Conservation (phyloP, 1,140 invertebrate species). For the Heterodera carotae region DNA sequence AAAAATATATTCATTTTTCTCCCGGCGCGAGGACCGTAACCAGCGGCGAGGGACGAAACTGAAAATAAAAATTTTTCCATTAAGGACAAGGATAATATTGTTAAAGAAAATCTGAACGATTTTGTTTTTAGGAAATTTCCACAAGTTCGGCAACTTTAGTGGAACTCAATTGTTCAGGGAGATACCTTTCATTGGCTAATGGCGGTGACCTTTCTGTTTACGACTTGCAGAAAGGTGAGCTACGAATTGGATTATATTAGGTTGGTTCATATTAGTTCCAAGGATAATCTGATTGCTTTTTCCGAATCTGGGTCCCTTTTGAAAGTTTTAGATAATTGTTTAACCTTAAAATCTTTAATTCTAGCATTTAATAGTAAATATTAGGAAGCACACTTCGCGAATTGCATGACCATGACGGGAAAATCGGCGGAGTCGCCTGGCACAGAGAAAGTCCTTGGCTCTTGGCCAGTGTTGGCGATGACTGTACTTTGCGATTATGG, state of each 20-base stretch:
- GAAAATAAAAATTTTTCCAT: no score
- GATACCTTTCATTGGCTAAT: conserved; percentile 28
- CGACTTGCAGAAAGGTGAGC: conserved; percentile 35
- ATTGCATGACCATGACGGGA: conserved; percentile 37
- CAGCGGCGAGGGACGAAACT: no score
- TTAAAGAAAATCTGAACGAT: neutral
- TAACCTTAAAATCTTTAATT: neutral
- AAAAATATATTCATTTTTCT: no score
- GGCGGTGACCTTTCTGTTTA: conserved; percentile 21
- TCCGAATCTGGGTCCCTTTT: neutral
- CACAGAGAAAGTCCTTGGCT: conserved; percentile 31
- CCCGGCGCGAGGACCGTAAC: no score
- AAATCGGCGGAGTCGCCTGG: conserved; percentile 32
- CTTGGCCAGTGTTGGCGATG: conserved; percentile 28
- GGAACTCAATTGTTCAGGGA: conserved; percentile 19
- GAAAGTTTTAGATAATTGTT: neutral
- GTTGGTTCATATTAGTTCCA: no score
- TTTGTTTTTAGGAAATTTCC: neutral
- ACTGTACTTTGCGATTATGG: conserved; percentile 33
- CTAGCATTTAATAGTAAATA: neutral
- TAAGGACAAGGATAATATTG: no score
- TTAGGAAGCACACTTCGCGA: conserved; percentile 32
- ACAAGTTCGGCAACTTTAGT: conserved; percentile 17
- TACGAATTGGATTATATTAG: no score
- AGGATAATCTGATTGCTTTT: no score